phyloP scores from a whole-genome alignment of 2,797 vertebrate genomes.

The Gephyroberyx darwinii region DNA sequence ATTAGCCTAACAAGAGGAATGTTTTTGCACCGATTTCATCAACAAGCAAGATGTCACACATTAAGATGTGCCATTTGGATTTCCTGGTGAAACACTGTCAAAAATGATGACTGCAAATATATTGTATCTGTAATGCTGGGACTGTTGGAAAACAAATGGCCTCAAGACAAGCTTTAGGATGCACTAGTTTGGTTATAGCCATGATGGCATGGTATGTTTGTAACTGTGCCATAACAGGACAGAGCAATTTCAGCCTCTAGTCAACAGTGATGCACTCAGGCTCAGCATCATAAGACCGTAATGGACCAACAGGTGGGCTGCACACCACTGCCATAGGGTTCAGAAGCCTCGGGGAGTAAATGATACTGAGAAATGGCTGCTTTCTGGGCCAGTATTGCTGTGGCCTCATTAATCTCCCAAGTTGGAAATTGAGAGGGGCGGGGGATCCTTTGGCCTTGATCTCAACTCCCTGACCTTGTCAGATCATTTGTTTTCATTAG shows the following conservation, averaged over 20 bases:
- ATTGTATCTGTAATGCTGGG: not conserved
- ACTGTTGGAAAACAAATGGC: not conserved
- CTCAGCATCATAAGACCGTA: conserved; percentile 52
- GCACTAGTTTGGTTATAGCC: not conserved
- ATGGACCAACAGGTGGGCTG: conserved; percentile 81
- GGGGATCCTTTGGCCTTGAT: conserved; percentile 78
- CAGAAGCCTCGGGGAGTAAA: conserved; percentile 75
- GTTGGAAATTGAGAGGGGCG: conserved; percentile 77
- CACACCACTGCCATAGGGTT: conserved; percentile 48
- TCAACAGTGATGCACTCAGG: conserved; percentile 43
- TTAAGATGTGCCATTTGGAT: not conserved
- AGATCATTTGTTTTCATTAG: conserved; percentile 86
- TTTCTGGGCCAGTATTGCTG: conserved; percentile 49
- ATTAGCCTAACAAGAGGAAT: not conserved
- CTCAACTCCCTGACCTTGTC: conserved; percentile 79
- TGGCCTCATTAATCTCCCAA: conserved; percentile 80
- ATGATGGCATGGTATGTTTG: conserved; percentile 12
- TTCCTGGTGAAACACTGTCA: not conserved
- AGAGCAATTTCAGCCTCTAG: conserved; percentile 9
- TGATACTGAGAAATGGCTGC: conserved; percentile 80
- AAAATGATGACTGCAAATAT: not conserved
- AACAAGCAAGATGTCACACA: not conserved
- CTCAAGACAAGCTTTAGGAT: not conserved
- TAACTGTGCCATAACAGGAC: conserved; percentile 24
- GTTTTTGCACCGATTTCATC: not conserved